These are phyloP conservation scores for Anguilla japonica DNA, from an alignment of 2,113 vertebrate genomes.

Conservation along the genomic window DNA sequence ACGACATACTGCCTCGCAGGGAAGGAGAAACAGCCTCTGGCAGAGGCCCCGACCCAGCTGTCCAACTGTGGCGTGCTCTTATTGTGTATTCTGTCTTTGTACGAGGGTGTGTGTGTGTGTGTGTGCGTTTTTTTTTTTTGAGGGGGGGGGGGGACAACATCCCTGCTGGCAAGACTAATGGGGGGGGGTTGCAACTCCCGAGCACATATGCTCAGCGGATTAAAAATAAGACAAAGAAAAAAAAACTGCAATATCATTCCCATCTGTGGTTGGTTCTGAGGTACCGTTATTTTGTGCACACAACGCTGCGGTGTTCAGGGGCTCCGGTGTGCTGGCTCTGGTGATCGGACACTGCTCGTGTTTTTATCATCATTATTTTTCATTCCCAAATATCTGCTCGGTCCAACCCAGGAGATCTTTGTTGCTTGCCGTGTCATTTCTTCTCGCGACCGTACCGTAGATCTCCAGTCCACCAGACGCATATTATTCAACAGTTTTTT, in stretches of 20 bases:
- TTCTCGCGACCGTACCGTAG: neutral
- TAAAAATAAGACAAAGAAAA: neutral
- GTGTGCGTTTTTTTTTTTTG: conserved; percentile 37
- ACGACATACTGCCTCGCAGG: conserved; percentile 60
- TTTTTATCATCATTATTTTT: neutral
- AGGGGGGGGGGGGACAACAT: conserved; percentile 21
- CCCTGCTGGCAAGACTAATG: conserved; percentile 75
- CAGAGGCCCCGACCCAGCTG: conserved; percentile 72
- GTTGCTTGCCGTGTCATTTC: neutral
- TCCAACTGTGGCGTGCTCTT: conserved; percentile 74
- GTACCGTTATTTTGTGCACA: too few species aligned
- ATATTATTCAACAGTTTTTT: neutral
- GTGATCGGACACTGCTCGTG: neutral
- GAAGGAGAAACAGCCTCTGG: conserved; percentile 71
- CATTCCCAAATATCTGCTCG: neutral
- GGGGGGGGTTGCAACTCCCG: conserved; percentile 62
- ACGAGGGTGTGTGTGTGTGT: conserved; percentile 48
- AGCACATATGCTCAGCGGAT: conserved; percentile 33
- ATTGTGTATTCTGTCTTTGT: conserved; percentile 78
- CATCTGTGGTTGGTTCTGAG: neutral
- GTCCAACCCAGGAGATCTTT: neutral
- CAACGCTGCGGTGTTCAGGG: too few species aligned
- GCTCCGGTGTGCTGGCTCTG: neutral
- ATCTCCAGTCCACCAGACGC: neutral
- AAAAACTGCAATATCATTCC: neutral